Percentiles rank a stretch among this genome's conserved stretches.
These are phyloP conservation scores for Scopus umbretta DNA, from an alignment of 2,113 vertebrate species.

Conservation along the genomic window DNA sequence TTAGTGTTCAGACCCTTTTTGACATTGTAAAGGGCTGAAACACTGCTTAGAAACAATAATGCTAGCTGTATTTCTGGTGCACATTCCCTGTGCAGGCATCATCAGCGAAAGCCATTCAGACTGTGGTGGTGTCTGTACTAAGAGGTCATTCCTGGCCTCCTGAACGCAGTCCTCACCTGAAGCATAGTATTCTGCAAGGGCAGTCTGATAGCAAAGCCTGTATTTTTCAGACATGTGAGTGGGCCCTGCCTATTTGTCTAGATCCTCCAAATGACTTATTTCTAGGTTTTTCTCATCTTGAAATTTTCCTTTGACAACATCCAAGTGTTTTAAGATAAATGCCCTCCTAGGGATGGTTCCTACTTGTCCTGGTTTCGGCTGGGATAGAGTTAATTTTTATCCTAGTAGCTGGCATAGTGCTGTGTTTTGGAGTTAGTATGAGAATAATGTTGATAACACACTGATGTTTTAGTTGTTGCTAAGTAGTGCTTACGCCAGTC, in stretches of 20 bases:
- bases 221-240: neutral
- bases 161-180: neutral
- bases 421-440: too few species aligned
- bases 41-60: neutral
- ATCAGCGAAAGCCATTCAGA: rapidly evolving
- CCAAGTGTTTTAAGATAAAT: neutral
- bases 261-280: neutral
- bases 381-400: too few species aligned
- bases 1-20: neutral
- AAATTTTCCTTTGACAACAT: neutral
- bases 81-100: neutral
- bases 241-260: neutral
- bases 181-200: neutral
- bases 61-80: neutral
- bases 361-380: neutral
- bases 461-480: too few species aligned
- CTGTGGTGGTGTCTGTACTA: neutral
- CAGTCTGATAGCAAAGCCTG: neutral
- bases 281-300: neutral
- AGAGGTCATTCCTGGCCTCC: neutral
- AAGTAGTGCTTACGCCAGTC: too few species aligned
- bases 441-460: too few species aligned
- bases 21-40: neutral
- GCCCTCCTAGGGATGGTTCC: neutral
- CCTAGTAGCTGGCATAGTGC: too few species aligned